Evolutionary conservation across 2,113 vertebrate genomes (phyloP).

Genomic region (Arothron firmamentum): DNA sequence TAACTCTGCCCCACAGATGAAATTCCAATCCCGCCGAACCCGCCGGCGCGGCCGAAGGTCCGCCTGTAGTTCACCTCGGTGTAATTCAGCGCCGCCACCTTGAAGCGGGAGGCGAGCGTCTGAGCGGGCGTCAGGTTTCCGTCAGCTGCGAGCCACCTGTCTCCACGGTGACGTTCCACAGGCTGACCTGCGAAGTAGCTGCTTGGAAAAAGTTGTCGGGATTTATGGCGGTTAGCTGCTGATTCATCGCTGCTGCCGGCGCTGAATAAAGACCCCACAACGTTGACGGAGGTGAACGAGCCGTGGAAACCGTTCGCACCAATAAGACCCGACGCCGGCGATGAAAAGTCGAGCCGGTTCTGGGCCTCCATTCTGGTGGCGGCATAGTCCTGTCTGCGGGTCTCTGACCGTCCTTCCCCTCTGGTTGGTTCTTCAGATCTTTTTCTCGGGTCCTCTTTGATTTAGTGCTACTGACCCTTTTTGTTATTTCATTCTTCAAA

Average conservation of each 20-base stretch:
- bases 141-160: constrained; percentile 59
- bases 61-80: constrained; percentile 49
- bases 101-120: constrained; percentile 32
- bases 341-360: not conserved
- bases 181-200: constrained; percentile 17
- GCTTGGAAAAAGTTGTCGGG: constrained; percentile 15
- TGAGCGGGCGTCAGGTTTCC: constrained; percentile 45
- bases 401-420: not conserved
- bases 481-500: too few relatives aligned
- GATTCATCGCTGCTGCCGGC: constrained; percentile 8
- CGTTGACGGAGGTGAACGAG: not conserved
- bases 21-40: constrained; percentile 49
- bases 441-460: too few relatives aligned
- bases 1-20: constrained; percentile 46
- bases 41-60: constrained; percentile 43
- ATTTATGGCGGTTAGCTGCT: constrained; percentile 5
- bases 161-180: constrained; percentile 14
- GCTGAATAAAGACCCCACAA: not conserved
- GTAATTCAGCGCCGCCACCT: constrained; percentile 45
- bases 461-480: too few relatives aligned
- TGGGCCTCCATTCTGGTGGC: not conserved
- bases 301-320: not conserved
- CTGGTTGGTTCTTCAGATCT: not conserved
- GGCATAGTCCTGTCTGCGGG: not conserved
- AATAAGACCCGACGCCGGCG: not conserved